A percentile compares a stretch with the other conserved stretches of the same genome.
Evolutionary conservation across 2,888 invertebrate genomes (phyloP).

Genomic region (Cheilosia variabilis): DNA sequence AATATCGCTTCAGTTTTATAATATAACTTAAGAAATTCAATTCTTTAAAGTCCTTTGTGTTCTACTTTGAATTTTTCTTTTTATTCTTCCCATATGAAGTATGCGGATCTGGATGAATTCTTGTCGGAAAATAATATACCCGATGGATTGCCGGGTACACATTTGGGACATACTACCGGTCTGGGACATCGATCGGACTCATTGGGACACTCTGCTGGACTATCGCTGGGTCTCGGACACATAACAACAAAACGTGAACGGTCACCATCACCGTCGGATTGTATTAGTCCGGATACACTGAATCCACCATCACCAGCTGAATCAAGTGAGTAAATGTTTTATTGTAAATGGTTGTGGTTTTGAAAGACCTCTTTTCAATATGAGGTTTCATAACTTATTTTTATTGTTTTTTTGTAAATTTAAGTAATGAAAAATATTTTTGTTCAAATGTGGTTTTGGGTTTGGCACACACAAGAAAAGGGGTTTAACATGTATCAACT

Average conservation of each 20-base stretch:
- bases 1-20: conserved; percentile 1
- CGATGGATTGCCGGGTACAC: conserved; percentile 88
- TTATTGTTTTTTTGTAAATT: background rate
- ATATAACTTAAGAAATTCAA: background rate
- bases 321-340: conserved; percentile 88
- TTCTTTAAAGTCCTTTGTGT: conserved; percentile 41
- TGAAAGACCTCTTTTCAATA: background rate
- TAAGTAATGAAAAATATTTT: background rate
- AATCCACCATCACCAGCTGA: conserved; percentile 95
- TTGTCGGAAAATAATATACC: conserved; percentile 97
- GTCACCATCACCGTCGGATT: conserved; percentile 94
- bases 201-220: conserved; percentile 85
- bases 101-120: conserved; percentile 98
- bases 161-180: conserved; percentile 84
- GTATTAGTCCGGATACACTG: conserved; percentile 94
- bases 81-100: conserved; percentile 86
- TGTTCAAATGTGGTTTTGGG: conserved; percentile 39
- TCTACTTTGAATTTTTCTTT: conserved; percentile 54
- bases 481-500: conserved; percentile 44
- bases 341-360: background rate
- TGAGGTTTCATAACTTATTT: background rate
- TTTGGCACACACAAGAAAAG: background rate
- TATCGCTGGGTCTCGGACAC: conserved; percentile 86
- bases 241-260: conserved; percentile 93
- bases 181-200: conserved; percentile 84